Conservation (phyloP, 2,888 invertebrate species). For the Dimorphilus gyrociliatus region DNA sequence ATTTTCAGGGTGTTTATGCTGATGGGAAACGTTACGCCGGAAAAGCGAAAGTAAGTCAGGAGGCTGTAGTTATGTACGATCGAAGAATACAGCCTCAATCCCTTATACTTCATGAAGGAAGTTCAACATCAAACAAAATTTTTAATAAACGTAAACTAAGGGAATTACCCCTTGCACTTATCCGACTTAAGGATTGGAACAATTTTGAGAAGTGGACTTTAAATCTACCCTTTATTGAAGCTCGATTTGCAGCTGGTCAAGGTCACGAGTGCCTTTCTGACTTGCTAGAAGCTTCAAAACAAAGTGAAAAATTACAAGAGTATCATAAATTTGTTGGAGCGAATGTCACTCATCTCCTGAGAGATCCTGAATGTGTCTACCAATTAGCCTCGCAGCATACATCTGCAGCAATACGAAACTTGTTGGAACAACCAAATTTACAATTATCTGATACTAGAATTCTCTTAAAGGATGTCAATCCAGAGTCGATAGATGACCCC, state of each 20-base stretch:
- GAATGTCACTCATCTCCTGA: conserved; percentile 5
- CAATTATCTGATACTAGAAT: background rate
- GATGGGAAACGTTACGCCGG: conserved; percentile 2
- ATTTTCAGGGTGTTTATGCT: conserved; percentile 1
- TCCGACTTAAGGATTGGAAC: conserved; percentile 6
- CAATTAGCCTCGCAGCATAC: conserved; percentile 8
- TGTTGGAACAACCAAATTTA: conserved; percentile 1
- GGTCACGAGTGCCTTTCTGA: conserved; percentile 7
- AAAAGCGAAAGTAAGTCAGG: background rate
- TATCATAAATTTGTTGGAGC: conserved; percentile 6
- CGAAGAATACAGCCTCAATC: conserved; percentile 7
- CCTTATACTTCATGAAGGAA: conserved; percentile 3
- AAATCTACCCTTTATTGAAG: conserved; percentile 7
- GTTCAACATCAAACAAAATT: conserved; percentile 2
- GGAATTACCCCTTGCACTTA: conserved; percentile 5
- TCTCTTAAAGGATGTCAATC: conserved; percentile 1
- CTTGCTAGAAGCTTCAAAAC: conserved; percentile 5
- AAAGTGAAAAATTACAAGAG: conserved; percentile 1
- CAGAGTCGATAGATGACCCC: conserved; percentile 7
- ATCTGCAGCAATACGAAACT: background rate
- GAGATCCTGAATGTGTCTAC: conserved; percentile 6
- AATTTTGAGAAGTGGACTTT: conserved; percentile 3
- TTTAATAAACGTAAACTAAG: conserved; percentile 7
- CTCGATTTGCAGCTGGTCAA: conserved; percentile 8
- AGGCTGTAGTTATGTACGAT: background rate